Percentiles rank a stretch among this genome's conserved stretches.
Conservation (phyloP, 1,140 invertebrate genomes). For the Yoshiicerus persimilis region DNA sequence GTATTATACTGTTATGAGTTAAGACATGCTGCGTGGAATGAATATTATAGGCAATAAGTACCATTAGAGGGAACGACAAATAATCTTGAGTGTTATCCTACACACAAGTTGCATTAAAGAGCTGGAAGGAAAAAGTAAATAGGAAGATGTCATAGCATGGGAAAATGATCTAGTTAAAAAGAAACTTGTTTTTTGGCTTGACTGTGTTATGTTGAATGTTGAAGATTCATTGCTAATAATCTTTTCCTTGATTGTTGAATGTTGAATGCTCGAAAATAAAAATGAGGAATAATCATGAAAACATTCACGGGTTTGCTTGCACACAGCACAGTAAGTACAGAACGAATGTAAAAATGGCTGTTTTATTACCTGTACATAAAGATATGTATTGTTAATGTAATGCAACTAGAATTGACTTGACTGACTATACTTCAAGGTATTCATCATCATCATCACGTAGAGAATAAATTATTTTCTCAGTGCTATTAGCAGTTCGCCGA, state of each 20-base stretch:
- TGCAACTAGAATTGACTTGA: background rate
- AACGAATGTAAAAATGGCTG: background rate
- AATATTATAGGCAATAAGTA: no score
- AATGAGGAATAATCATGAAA: constrained; percentile 15
- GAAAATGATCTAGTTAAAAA: constrained; percentile 21
- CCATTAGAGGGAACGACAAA: background rate
- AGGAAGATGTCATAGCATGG: constrained; percentile 16
- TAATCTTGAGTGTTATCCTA: background rate
- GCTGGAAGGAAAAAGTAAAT: background rate
- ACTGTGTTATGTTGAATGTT: background rate
- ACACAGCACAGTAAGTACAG: background rate
- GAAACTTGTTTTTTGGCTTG: constrained; percentile 9
- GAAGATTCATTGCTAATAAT: background rate
- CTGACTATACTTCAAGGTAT: background rate
- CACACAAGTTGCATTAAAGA: background rate
- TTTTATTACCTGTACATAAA: background rate
- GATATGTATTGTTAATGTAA: background rate
- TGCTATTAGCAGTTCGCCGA: constrained; percentile 18
- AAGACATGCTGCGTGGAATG: background rate
- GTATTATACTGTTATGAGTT: background rate
- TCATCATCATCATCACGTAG: background rate
- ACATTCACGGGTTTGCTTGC: background rate
- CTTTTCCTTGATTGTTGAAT: constrained; percentile 17
- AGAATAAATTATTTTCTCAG: constrained; percentile 24
- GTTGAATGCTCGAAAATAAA: constrained; percentile 7